phyloP scores from a whole-genome alignment of 1,140 invertebrate species.

The Pomacea maculata region DNA sequence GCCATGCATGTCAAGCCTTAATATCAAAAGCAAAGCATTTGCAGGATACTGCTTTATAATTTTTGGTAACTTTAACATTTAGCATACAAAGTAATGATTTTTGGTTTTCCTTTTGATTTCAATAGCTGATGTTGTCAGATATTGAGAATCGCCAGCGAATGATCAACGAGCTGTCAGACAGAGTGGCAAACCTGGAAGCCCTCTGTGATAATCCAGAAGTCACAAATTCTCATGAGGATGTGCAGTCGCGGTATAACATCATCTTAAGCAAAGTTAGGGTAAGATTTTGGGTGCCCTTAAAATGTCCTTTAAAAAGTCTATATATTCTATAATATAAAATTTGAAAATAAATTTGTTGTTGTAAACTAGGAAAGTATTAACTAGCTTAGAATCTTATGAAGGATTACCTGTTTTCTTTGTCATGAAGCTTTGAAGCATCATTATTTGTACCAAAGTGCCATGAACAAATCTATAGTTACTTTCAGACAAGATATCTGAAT shows the following conservation, averaged over 20 bases:
- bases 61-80: too few relatives aligned
- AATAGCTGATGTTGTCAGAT: conserved; percentile 52
- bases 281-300: conserved; percentile 11
- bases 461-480: too few relatives aligned
- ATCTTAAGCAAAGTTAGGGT: conserved; percentile 46
- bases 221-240: conserved; percentile 45
- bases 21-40: too few relatives aligned
- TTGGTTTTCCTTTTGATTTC: too few relatives aligned
- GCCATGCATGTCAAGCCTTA: too few relatives aligned
- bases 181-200: conserved; percentile 72
- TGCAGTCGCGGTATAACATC: conserved; percentile 49
- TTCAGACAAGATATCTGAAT: too few relatives aligned
- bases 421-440: too few relatives aligned
- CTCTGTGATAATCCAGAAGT: conserved; percentile 53
- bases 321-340: background rate
- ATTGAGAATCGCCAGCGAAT: conserved; percentile 54
- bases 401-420: too few relatives aligned
- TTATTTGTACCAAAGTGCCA: too few relatives aligned
- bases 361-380: background rate
- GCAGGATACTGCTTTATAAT: too few relatives aligned
- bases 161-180: conserved; percentile 66
- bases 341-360: background rate
- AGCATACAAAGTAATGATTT: too few relatives aligned
- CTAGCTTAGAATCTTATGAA: too few relatives aligned
- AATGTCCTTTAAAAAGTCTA: background rate